Evolutionary conservation across 2,113 vertebrate genomes (phyloP).

Genomic region (Microcebus murinus): DNA sequence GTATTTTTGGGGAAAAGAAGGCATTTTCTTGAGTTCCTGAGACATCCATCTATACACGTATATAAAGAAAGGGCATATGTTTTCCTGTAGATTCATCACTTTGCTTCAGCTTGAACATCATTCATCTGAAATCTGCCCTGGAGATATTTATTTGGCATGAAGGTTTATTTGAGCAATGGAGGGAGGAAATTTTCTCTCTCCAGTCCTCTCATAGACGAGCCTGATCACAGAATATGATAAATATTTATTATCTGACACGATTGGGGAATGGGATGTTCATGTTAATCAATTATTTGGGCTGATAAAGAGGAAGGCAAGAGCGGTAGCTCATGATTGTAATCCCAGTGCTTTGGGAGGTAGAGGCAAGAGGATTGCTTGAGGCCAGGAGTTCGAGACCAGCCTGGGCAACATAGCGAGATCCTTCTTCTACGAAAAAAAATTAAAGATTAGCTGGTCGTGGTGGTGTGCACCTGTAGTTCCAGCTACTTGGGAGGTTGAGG

Average conservation of each 20-base stretch:
- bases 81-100: background rate
- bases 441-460: too few species aligned
- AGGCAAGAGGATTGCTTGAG: too few species aligned
- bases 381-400: too few species aligned
- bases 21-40: constrained; percentile 13
- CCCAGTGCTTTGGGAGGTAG: too few species aligned
- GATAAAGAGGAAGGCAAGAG: background rate
- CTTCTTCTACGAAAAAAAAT: too few species aligned
- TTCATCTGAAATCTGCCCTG: background rate
- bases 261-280: background rate
- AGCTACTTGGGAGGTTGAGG: too few species aligned
- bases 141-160: background rate
- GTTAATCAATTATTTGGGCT: background rate
- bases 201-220: background rate
- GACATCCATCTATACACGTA: background rate
- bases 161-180: background rate
- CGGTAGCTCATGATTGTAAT: too few species aligned
- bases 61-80: background rate
- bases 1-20: background rate
- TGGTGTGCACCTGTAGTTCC: too few species aligned
- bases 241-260: background rate
- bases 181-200: background rate
- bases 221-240: background rate
- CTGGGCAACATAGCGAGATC: too few species aligned
- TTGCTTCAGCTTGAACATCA: background rate